Conservation (phyloP, 2,888 invertebrate genomes). For the Pyrocoelia pectoralis region DNA sequence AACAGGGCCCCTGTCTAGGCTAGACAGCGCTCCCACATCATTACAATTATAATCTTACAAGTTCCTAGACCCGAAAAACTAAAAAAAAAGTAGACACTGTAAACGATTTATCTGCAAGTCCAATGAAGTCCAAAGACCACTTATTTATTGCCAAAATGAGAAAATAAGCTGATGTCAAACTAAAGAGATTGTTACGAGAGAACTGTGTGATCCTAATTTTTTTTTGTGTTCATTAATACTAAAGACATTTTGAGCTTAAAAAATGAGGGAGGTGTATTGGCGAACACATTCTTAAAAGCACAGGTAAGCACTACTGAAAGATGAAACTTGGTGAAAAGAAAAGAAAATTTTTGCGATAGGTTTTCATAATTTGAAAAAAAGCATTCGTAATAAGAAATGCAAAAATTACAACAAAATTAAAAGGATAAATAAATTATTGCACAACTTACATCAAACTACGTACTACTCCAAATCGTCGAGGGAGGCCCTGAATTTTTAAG, state of each 20-base stretch:
- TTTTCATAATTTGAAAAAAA: too few species aligned
- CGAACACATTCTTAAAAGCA: too few species aligned
- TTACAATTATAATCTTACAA: constrained; percentile 44
- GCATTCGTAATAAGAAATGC: not conserved
- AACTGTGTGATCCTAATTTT: too few species aligned
- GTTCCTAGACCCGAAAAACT: constrained; percentile 51
- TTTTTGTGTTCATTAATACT: too few species aligned
- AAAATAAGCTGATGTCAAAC: constrained; percentile 3
- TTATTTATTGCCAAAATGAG: not conserved
- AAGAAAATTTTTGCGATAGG: too few species aligned
- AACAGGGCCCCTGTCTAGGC: constrained; percentile 44
- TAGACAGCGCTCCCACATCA: constrained; percentile 46
- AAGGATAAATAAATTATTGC: constrained; percentile 1
- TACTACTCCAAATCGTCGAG: constrained; percentile 14
- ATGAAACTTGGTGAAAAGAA: too few species aligned
- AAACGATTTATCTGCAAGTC: constrained; percentile 4
- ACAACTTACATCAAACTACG: constrained; percentile 11
- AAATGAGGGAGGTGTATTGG: too few species aligned
- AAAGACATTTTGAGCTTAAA: too few species aligned
- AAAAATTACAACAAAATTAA: constrained; percentile 1
- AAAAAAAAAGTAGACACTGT: constrained; percentile 9
- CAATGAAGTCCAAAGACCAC: not conserved
- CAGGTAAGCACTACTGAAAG: too few species aligned
- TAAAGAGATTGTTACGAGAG: not conserved
- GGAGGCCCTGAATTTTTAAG: constrained; percentile 24